phyloP scores from a whole-genome alignment of 2,113 vertebrate species.

The Heterotis niloticus region DNA sequence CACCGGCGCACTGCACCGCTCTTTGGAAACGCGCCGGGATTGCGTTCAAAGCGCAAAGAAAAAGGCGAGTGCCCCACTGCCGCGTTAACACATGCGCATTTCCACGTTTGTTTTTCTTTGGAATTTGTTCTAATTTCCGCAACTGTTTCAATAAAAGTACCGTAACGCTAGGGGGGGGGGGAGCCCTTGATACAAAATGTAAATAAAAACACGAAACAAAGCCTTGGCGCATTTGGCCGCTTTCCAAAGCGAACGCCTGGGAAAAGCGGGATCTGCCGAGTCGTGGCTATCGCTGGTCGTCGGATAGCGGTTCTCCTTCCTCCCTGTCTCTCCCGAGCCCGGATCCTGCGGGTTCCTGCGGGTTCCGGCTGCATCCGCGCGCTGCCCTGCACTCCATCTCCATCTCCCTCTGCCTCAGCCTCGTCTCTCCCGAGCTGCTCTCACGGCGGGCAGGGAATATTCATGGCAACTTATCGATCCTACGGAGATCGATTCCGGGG shows the following conservation, averaged over 20 bases:
- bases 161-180: not conserved
- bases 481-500: conserved; percentile 74
- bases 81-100: conserved; percentile 7
- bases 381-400: conserved; percentile 51
- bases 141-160: conserved; percentile 11
- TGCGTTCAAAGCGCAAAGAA: no score
- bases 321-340: not conserved
- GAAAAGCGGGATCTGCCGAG: not conserved
- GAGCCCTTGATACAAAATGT: conserved; percentile 4
- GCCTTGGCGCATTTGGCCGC: conserved; percentile 8
- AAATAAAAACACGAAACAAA: conserved; percentile 17
- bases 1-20: not conserved
- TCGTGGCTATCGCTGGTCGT: conserved; percentile 8
- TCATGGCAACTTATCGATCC: conserved; percentile 79
- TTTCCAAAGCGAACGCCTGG: conserved; percentile 16
- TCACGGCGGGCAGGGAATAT: conserved; percentile 76
- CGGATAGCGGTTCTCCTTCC: conserved; percentile 10
- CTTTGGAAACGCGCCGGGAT: not conserved
- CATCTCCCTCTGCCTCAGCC: conserved; percentile 66
- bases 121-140: no score
- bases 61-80: not conserved
- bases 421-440: conserved; percentile 73
- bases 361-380: conserved; percentile 55
- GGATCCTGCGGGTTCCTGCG: conserved; percentile 17
- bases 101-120: not conserved